Percentiles rank a stretch among this genome's conserved stretches.
These are phyloP conservation scores for Lanistes nyassanus DNA, from an alignment of 1,140 invertebrate species.

Conservation along the genomic window DNA sequence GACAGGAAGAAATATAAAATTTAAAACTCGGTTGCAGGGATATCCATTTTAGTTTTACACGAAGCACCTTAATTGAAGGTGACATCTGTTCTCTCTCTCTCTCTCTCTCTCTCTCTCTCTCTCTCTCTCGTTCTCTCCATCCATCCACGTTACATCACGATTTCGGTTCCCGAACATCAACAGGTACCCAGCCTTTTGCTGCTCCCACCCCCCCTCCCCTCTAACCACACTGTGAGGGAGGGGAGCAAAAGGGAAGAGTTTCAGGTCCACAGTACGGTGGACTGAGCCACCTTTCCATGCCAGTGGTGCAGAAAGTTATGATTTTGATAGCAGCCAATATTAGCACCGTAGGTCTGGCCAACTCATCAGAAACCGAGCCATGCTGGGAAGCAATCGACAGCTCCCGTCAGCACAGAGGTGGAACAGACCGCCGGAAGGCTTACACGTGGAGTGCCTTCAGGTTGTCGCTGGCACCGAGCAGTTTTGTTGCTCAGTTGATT, in stretches of 20 bases:
- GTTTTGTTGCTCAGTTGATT: too few relatives aligned
- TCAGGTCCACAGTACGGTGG: not conserved
- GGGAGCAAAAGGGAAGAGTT: not conserved
- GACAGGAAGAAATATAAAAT: not conserved
- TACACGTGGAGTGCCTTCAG: too few relatives aligned
- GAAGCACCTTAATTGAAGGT: not conserved
- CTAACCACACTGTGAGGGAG: too few relatives aligned
- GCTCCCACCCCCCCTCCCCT: too few relatives aligned
- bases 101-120: not conserved
- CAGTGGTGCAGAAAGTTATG: conserved; percentile 24
- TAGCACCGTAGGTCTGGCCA: conserved; percentile 14
- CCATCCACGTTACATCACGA: not conserved
- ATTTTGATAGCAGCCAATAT: conserved; percentile 23
- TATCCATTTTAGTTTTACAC: not conserved
- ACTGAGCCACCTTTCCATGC: conserved; percentile 11
- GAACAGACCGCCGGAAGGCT: too few relatives aligned
- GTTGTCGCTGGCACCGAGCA: too few relatives aligned
- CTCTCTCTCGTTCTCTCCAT: not conserved
- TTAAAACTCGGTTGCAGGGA: not conserved
- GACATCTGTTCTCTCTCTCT: not conserved
- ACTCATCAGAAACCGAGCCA: not conserved
- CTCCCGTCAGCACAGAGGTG: too few relatives aligned
- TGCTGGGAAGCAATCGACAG: too few relatives aligned
- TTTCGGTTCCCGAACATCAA: too few relatives aligned
- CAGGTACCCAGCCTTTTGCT: too few relatives aligned